These are phyloP conservation scores for Coptodon rendalli DNA, from an alignment of 2,113 vertebrate species.

Conservation along the genomic window DNA sequence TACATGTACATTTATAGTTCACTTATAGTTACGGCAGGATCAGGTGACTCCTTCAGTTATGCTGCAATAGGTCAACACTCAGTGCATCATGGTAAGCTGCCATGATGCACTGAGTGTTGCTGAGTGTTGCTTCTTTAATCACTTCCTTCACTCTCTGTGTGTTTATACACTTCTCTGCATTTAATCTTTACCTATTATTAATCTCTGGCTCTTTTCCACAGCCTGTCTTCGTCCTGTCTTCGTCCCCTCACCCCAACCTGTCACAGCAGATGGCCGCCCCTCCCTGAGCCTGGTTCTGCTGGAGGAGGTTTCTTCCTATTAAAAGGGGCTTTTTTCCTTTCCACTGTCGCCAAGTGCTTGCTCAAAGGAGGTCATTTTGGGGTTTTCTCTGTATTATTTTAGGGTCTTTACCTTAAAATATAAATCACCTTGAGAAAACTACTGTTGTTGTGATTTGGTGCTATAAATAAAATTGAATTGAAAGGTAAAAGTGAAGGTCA, in stretches of 20 bases:
- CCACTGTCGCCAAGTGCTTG: neutral
- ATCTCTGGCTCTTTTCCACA: neutral
- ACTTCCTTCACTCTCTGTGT: neutral
- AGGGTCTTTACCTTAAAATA: neutral
- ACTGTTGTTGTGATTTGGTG: neutral
- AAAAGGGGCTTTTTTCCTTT: neutral
- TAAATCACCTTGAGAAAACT: neutral
- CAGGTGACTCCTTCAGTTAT: neutral
- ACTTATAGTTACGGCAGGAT: neutral
- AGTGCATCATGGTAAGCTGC: neutral
- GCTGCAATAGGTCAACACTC: neutral
- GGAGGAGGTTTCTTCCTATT: neutral
- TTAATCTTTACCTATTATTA: neutral
- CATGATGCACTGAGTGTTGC: neutral
- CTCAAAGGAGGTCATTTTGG: neutral
- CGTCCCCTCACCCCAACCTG: neutral
- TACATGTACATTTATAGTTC: neutral
- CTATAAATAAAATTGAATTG: neutral
- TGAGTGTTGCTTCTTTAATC: neutral
- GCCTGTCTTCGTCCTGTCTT: neutral
- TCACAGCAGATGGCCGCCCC: neutral
- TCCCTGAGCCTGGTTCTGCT: neutral
- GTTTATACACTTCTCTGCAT: neutral
- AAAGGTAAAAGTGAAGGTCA: neutral
- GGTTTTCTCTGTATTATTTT: neutral